Percentiles rank a stretch among this genome's conserved stretches.
phyloP scores from a whole-genome alignment of 1,140 invertebrate genomes.

The Trichomalopsis sarcophagae region DNA sequence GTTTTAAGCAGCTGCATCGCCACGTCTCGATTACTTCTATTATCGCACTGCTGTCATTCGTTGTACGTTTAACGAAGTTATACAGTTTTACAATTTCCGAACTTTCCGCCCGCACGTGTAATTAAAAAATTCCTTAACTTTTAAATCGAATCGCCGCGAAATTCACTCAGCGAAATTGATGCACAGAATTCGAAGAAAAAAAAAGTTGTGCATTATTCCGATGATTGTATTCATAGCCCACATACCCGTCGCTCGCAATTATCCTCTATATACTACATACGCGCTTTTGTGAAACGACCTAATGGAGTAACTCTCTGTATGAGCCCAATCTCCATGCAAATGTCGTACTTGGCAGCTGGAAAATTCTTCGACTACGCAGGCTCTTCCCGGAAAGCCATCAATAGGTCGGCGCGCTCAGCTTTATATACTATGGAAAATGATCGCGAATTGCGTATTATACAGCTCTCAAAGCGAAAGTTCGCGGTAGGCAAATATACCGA shows the following conservation, averaged over 20 bases:
- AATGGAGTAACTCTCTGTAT: constrained; percentile 16
- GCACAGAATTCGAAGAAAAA: too few relatives aligned
- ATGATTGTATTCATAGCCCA: background rate
- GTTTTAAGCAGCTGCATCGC: background rate
- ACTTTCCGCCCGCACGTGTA: background rate
- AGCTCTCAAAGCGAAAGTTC: background rate
- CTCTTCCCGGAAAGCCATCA: background rate
- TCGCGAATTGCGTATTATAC: background rate
- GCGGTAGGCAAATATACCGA: background rate
- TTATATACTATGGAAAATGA: background rate
- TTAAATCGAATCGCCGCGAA: too few relatives aligned
- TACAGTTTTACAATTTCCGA: background rate
- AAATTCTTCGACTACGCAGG: background rate
- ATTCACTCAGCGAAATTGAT: too few relatives aligned
- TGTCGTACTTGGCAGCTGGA: background rate
- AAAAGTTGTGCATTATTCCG: too few relatives aligned
- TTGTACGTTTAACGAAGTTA: background rate
- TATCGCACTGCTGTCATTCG: background rate
- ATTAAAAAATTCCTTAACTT: background rate
- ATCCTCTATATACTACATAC: background rate
- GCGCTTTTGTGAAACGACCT: background rate
- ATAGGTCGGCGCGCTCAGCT: background rate
- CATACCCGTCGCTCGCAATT: background rate
- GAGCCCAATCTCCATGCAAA: constrained; percentile 22
- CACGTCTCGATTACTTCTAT: too few relatives aligned